Conservation (phyloP, 30 jellyfish, hydroid and myxozoan genomes). For the Hydra vulgaris region DNA sequence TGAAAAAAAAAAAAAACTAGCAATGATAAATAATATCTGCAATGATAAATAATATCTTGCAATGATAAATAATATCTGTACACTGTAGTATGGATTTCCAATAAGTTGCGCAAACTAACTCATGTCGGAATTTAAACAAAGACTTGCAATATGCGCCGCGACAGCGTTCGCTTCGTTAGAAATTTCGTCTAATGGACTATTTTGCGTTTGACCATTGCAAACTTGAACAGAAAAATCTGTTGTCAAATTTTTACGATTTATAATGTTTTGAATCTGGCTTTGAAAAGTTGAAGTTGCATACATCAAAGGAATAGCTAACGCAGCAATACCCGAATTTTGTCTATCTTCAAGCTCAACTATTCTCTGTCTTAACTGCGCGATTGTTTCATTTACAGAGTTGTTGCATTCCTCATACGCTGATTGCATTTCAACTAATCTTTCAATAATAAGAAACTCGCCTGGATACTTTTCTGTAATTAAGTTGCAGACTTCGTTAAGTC, state of each 20-base stretch:
- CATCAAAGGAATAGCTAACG: conserved; percentile 21
- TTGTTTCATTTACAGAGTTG: conserved; percentile 33
- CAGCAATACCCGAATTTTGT: not conserved
- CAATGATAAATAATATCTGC: too few species aligned
- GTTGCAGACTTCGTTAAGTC: conserved; percentile 35
- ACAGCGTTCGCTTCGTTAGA: conserved; percentile 23
- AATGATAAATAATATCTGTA: too few species aligned
- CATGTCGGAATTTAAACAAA: not conserved
- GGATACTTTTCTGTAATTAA: conserved; percentile 69
- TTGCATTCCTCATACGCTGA: conserved; percentile 69
- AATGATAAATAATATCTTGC: too few species aligned
- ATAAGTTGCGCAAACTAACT: too few species aligned
- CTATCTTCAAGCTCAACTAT: conserved; percentile 25
- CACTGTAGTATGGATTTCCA: too few species aligned
- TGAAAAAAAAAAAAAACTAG: too few species aligned
- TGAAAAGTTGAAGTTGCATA: conserved; percentile 22
- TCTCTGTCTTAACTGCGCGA: conserved; percentile 23
- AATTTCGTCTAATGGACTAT: conserved; percentile 14
- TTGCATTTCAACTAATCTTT: conserved; percentile 63
- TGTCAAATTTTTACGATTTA: not conserved
- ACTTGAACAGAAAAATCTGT: conserved; percentile 14
- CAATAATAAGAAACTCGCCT: conserved; percentile 71
- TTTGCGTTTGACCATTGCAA: not conserved
- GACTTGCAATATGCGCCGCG: conserved; percentile 13
- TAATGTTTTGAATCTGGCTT: conserved; percentile 18